phyloP scores from a whole-genome alignment of 2,888 invertebrate species.

The Biston betularia region DNA sequence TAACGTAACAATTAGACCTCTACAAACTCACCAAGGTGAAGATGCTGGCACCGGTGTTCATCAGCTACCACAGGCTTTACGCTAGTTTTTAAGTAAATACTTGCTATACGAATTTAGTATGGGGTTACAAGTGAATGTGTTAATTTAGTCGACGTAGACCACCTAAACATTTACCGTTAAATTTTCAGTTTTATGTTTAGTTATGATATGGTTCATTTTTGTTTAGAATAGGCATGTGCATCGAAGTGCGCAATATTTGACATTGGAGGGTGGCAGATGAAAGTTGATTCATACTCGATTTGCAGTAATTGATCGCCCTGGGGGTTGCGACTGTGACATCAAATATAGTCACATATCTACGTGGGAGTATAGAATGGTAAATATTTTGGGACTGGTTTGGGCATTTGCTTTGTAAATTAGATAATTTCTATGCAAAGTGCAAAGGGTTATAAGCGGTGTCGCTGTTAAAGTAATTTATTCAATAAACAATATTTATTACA shows the following conservation, averaged over 20 bases:
- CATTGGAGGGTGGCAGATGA: conserved; percentile 62
- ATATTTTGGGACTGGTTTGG: conserved; percentile 10
- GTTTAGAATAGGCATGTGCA: conserved; percentile 39
- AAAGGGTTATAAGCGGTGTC: neutral
- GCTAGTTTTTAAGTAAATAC: no score
- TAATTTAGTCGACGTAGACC: conserved; percentile 29
- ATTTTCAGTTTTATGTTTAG: neutral
- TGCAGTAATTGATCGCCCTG: conserved; percentile 72
- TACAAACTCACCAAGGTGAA: no score
- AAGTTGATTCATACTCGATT: conserved; percentile 72
- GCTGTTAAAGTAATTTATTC: neutral
- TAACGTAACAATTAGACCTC: no score
- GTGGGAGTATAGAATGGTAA: conserved; percentile 15
- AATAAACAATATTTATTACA: no score
- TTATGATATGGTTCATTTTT: conserved; percentile 27
- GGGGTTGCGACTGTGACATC: conserved; percentile 53
- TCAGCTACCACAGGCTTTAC: no score
- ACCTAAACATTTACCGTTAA: neutral
- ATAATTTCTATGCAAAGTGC: neutral
- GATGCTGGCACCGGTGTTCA: no score
- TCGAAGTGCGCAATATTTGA: conserved; percentile 60
- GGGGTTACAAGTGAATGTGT: conserved; percentile 17
- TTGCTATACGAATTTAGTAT: neutral
- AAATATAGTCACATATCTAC: conserved; percentile 30
- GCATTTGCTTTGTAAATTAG: conserved; percentile 16